Percentiles rank a stretch among this genome's conserved stretches.
Conservation (phyloP, 1,140 invertebrate genomes). For the Chironomus striatipennis region DNA sequence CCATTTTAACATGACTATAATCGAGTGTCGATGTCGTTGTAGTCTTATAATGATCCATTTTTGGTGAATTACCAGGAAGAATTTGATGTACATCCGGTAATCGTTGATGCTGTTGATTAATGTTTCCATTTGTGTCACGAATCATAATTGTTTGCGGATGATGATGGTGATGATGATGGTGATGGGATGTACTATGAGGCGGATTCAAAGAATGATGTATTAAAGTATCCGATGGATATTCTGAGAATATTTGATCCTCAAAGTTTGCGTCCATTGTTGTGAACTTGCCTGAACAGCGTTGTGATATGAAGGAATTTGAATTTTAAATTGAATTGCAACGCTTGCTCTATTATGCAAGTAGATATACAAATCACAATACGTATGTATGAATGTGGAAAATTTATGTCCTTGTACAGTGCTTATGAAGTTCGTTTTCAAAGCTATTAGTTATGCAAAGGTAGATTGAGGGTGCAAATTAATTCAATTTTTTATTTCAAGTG, state of each 20-base stretch:
- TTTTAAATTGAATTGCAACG: too few species aligned
- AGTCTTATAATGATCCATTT: slow-evolving; percentile 29
- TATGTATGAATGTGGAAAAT: too few species aligned
- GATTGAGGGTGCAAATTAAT: too few species aligned
- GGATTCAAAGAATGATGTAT: slow-evolving; percentile 28
- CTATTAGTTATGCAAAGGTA: too few species aligned
- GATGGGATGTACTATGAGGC: slow-evolving; percentile 36
- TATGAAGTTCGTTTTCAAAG: too few species aligned
- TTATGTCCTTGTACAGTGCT: too few species aligned
- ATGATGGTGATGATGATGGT: slow-evolving; percentile 43
- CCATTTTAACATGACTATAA: slow-evolving; percentile 33
- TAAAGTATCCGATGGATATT: slow-evolving; percentile 44
- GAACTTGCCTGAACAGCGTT: too few species aligned
- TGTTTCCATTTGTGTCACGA: slow-evolving; percentile 43
- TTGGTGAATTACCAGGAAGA: slow-evolving; percentile 35
- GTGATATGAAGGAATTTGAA: too few species aligned
- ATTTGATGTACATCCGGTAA: slow-evolving; percentile 39
- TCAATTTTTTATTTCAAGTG: too few species aligned
- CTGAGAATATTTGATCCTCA: slow-evolving; percentile 65
- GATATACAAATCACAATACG: too few species aligned
- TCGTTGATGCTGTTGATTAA: slow-evolving; percentile 31
- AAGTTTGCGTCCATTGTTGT: slow-evolving; percentile 59
- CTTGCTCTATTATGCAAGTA: too few species aligned
- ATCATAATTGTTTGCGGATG: slow-evolving; percentile 67
- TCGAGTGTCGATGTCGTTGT: slow-evolving; percentile 23